Conservation (phyloP, 2,888 invertebrate genomes). For the Nymphalis urticae region DNA sequence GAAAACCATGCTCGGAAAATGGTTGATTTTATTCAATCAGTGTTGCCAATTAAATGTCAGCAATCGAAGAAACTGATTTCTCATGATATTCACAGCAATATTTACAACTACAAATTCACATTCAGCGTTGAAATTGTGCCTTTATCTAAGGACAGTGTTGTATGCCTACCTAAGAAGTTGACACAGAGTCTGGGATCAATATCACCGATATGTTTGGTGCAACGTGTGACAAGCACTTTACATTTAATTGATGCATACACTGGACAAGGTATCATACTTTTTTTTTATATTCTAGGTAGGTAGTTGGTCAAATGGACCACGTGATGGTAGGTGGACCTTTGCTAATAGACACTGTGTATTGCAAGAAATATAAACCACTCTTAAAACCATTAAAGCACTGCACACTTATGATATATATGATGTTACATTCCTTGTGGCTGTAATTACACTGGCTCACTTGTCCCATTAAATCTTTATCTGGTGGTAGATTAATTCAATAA, state of each 20-base stretch:
- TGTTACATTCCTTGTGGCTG: too few species aligned
- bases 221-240: slow-evolving; percentile 93
- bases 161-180: slow-evolving; percentile 93
- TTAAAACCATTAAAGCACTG: too few species aligned
- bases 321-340: background rate
- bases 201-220: slow-evolving; percentile 92
- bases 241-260: slow-evolving; percentile 96
- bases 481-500: too few species aligned
- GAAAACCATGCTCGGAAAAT: slow-evolving; percentile 96
- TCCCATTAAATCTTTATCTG: too few species aligned
- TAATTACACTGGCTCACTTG: too few species aligned
- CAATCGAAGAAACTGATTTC: slow-evolving; percentile 97
- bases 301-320: background rate
- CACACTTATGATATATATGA: too few species aligned
- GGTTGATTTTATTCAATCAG: slow-evolving; percentile 94
- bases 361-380: background rate
- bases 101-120: slow-evolving; percentile 97
- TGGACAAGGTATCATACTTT: slow-evolving; percentile 85
- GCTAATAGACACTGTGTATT: background rate
- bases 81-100: slow-evolving; percentile 98
- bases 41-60: slow-evolving; percentile 93
- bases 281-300: background rate
- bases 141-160: slow-evolving; percentile 95
- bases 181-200: slow-evolving; percentile 94
- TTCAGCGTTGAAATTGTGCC: slow-evolving; percentile 97